Conservation (phyloP, 2,113 vertebrate genomes). For the Formicarius rufipectus region DNA sequence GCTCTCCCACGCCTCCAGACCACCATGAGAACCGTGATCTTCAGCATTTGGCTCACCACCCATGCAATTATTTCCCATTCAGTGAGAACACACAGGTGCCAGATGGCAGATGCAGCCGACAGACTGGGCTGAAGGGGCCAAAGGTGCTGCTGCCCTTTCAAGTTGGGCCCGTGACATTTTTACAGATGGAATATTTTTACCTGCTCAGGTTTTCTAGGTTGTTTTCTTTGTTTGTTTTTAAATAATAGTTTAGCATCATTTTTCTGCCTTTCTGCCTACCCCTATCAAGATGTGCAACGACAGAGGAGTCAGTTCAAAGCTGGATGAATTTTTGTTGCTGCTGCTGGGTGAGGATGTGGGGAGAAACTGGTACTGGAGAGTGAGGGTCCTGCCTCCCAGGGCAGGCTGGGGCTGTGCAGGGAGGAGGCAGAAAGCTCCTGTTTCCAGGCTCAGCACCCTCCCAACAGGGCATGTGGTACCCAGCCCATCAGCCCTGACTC, state of each 20-base stretch:
- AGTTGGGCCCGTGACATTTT: background rate
- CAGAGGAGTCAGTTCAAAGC: background rate
- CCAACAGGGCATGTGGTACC: background rate
- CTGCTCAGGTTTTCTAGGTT: background rate
- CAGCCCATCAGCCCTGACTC: background rate
- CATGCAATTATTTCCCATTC: background rate
- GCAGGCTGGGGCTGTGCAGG: background rate
- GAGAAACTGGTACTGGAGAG: background rate
- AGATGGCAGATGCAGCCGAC: background rate
- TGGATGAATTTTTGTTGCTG: background rate
- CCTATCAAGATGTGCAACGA: background rate
- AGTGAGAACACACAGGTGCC: background rate
- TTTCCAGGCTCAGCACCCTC: background rate
- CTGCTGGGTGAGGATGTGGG: accelerated
- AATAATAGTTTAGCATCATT: background rate
- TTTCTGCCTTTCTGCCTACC: background rate
- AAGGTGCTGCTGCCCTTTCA: background rate
- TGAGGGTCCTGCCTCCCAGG: background rate
- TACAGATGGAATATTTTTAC: background rate
- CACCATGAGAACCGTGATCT: background rate
- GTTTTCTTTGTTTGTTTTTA: background rate
- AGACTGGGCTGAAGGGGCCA: background rate
- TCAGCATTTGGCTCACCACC: background rate
- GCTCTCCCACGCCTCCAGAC: background rate
- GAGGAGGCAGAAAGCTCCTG: background rate